Evolutionary conservation across 2,113 vertebrate species (phyloP).

Genomic region (Onychostoma macrolepis): DNA sequence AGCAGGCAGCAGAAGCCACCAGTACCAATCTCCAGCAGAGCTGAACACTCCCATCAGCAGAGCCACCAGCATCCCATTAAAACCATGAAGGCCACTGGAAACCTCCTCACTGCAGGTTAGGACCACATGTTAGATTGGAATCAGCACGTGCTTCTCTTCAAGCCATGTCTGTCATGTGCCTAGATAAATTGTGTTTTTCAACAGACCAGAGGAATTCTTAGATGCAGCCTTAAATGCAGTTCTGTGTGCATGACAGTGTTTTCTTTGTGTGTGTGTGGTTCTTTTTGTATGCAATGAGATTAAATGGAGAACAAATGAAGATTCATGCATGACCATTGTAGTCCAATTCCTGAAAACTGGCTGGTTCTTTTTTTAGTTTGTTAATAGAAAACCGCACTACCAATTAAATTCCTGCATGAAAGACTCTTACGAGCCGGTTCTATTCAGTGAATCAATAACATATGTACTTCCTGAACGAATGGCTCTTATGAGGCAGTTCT

Average conservation of each 20-base stretch:
- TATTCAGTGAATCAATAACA: too few relatives aligned
- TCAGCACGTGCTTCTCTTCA: neutral
- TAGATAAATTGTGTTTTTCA: neutral
- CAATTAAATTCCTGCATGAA: neutral
- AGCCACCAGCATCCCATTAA: slow-evolving; percentile 77
- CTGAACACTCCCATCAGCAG: slow-evolving; percentile 76
- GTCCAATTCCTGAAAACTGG: too few relatives aligned
- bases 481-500: too few relatives aligned
- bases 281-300: too few relatives aligned
- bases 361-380: too few relatives aligned
- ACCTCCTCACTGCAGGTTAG: slow-evolving; percentile 64
- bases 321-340: too few relatives aligned
- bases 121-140: slow-evolving; percentile 3
- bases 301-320: too few relatives aligned
- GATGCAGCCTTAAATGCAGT: neutral
- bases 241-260: neutral
- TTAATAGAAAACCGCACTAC: too few relatives aligned
- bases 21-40: slow-evolving; percentile 76
- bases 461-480: too few relatives aligned
- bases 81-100: slow-evolving; percentile 70
- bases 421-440: neutral
- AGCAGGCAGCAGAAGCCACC: slow-evolving; percentile 74
- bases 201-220: neutral
- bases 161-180: neutral
- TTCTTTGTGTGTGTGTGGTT: too few relatives aligned